phyloP scores from a whole-genome alignment of 2,113 vertebrate genomes.

The Boulengeromyrus knoepffleri region DNA sequence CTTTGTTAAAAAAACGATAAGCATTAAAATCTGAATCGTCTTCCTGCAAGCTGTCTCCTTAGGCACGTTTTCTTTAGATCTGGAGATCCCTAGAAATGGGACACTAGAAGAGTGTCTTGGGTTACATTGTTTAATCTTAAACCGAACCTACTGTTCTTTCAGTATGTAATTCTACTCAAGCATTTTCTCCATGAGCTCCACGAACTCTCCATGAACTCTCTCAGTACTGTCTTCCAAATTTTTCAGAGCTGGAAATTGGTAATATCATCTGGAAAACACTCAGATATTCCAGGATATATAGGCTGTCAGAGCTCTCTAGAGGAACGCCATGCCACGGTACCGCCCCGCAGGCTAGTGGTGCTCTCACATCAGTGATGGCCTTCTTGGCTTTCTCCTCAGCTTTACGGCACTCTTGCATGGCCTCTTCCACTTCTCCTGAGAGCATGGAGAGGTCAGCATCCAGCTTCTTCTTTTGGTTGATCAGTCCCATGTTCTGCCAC shows the following conservation, averaged over 20 bases:
- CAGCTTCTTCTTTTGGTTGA: constrained; percentile 91
- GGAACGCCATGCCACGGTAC: neutral
- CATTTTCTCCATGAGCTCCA: neutral
- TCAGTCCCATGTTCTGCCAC: constrained; percentile 74
- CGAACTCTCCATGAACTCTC: constrained; percentile 52
- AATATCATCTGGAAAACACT: constrained; percentile 61
- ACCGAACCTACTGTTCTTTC: constrained; percentile 12
- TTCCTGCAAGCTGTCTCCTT: neutral
- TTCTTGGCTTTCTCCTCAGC: constrained; percentile 91
- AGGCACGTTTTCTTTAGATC: neutral
- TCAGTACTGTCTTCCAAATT: constrained; percentile 47
- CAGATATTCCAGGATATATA: constrained; percentile 26
- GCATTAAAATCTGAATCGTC: neutral
- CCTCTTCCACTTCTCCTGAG: constrained; percentile 77
- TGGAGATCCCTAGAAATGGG: neutral
- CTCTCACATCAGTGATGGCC: constrained; percentile 81
- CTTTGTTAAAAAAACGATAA: neutral
- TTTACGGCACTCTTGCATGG: constrained; percentile 76
- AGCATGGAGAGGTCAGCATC: constrained; percentile 72
- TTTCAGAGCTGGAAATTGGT: neutral
- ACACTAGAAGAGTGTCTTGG: neutral
- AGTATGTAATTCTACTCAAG: neutral
- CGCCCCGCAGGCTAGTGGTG: neutral
- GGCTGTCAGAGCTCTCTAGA: neutral
- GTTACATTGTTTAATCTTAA: neutral